A percentile compares a stretch with the other conserved stretches of the same genome.
These are phyloP conservation scores for Paguma larvata DNA, from an alignment of 2,797 vertebrate species.

Conservation along the genomic window DNA sequence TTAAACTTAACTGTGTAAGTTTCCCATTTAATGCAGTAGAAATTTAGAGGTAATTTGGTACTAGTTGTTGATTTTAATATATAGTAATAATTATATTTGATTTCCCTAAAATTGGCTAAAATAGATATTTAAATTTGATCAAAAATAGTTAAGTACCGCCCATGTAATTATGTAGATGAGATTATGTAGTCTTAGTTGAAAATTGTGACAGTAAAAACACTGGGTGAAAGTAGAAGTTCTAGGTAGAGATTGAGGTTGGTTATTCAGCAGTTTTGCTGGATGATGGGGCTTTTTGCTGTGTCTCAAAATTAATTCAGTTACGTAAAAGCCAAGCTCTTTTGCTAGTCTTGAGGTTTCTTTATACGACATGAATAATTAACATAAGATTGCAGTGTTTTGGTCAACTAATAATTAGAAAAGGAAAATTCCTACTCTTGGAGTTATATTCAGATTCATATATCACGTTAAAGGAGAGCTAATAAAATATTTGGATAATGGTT, in stretches of 20 bases:
- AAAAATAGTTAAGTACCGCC: neutral
- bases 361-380: neutral
- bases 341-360: conserved; percentile 22
- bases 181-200: conserved; percentile 36
- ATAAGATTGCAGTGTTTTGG: neutral
- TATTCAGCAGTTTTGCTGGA: conserved; percentile 50
- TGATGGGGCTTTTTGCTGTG: conserved; percentile 23
- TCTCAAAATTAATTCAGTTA: conserved; percentile 41
- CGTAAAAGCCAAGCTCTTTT: conserved; percentile 18
- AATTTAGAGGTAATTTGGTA: conserved; percentile 55
- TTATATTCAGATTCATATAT: conserved; percentile 37
- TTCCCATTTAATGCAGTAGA: conserved; percentile 38
- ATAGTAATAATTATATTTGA: conserved; percentile 39
- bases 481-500: conserved; percentile 5
- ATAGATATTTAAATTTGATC: conserved; percentile 25
- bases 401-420: conserved; percentile 27
- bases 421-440: neutral
- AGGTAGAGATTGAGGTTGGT: conserved; percentile 1
- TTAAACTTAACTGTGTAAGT: conserved; percentile 1
- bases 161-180: neutral
- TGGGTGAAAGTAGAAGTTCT: conserved; percentile 29
- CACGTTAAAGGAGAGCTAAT: conserved; percentile 38
- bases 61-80: conserved; percentile 38
- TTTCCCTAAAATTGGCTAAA: conserved; percentile 48
- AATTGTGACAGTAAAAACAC: conserved; percentile 10